Percentiles rank a stretch among this genome's conserved stretches.
Conservation (phyloP, 2,797 vertebrate species). For the Merluccius polli region DNA sequence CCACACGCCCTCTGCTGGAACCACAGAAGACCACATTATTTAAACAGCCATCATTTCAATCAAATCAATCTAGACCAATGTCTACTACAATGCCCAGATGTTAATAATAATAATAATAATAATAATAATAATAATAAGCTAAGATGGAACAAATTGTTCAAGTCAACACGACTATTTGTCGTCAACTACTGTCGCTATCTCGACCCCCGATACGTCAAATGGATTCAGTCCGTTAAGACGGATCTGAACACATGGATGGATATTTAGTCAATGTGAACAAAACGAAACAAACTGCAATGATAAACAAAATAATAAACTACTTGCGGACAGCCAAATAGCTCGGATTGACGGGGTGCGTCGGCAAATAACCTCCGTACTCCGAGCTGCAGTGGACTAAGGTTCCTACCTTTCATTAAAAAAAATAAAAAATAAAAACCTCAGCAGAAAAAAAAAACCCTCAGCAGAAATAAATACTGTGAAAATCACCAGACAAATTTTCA, state of each 20-base stretch:
- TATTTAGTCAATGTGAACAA: neutral
- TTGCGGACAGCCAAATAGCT: conserved; percentile 38
- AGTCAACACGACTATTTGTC: neutral
- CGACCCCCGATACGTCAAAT: neutral
- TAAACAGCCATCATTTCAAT: neutral
- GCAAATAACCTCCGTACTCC: conserved; percentile 12
- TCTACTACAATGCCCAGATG: neutral
- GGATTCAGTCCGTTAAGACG: neutral
- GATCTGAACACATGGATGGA: neutral
- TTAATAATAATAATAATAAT: neutral
- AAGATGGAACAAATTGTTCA: neutral
- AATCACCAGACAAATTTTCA: neutral
- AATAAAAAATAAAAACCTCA: neutral
- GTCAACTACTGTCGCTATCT: neutral
- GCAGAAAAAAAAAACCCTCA: neutral
- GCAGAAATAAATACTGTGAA: neutral
- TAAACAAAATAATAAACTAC: neutral
- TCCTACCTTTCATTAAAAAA: conserved; percentile 22
- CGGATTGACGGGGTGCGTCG: conserved; percentile 29
- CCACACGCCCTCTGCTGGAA: neutral
- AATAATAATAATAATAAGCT: neutral
- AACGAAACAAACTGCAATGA: neutral
- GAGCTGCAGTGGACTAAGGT: conserved; percentile 16
- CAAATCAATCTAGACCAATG: neutral
- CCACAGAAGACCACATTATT: neutral